Evolutionary conservation across 2,888 invertebrate species (phyloP).

Genomic region (Gymnocheta viridis): DNA sequence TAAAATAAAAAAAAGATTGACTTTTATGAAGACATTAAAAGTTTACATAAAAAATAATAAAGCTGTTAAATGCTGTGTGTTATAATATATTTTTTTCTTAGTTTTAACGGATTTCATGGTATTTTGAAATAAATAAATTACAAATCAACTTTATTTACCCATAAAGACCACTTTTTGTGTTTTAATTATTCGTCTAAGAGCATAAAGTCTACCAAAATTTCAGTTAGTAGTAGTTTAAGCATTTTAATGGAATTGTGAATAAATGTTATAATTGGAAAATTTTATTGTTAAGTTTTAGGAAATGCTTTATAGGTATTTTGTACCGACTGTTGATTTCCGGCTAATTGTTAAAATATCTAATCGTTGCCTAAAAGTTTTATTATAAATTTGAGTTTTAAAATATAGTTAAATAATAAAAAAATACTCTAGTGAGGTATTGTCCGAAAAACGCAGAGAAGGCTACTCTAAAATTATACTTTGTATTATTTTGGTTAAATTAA

Average conservation of each 20-base stretch:
- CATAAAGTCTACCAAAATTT: background rate
- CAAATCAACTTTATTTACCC: background rate
- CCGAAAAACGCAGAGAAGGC: too few relatives aligned
- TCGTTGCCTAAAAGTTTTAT: background rate
- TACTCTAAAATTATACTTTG: too few relatives aligned
- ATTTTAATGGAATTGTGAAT: slow-evolving; percentile 5
- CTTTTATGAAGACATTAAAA: slow-evolving; percentile 59
- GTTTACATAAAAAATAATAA: slow-evolving; percentile 43
- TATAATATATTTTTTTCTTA: slow-evolving; percentile 4
- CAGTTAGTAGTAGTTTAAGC: background rate
- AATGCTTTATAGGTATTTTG: background rate
- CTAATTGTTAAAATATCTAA: background rate
- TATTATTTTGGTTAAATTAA: too few relatives aligned
- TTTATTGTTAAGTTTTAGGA: slow-evolving; percentile 11
- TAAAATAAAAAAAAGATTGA: slow-evolving; percentile 20
- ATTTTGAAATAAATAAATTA: slow-evolving; percentile 36
- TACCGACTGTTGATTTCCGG: background rate
- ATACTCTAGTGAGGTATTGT: too few relatives aligned
- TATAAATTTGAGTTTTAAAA: background rate
- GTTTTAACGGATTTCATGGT: slow-evolving; percentile 51
- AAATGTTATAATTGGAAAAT: slow-evolving; percentile 18
- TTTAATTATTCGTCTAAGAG: background rate
- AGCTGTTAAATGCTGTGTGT: slow-evolving; percentile 14
- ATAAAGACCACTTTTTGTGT: background rate
- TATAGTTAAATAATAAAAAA: too few relatives aligned